These are phyloP conservation scores for Plecturocebus donacophilus DNA, from an alignment of 2,113 vertebrate species.

Conservation along the genomic window DNA sequence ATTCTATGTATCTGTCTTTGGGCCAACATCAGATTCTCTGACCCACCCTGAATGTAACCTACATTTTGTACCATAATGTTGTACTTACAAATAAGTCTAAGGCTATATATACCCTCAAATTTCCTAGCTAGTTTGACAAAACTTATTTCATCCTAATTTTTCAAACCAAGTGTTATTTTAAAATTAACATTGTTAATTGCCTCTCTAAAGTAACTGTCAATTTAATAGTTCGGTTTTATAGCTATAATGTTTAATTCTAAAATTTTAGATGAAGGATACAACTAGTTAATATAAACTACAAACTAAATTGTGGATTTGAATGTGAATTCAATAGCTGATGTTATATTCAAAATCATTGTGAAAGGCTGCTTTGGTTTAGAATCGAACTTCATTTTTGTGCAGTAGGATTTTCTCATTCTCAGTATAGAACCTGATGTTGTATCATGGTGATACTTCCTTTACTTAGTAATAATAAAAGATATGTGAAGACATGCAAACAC, in stretches of 20 bases:
- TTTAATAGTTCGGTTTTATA: not conserved
- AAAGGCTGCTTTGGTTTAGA: not conserved
- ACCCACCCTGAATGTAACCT: not conserved
- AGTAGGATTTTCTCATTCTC: not conserved
- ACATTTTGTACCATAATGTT: not conserved
- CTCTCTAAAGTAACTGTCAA: not conserved
- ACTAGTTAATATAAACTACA: no score
- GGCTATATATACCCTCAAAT: not conserved
- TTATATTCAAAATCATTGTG: not conserved
- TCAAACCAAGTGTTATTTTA: not conserved
- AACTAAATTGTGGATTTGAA: not conserved
- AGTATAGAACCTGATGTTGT: not conserved
- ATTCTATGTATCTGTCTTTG: not conserved
- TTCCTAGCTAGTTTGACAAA: not conserved
- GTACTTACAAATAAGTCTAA: not conserved
- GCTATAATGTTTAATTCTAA: not conserved
- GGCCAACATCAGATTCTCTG: not conserved
- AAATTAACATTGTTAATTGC: not conserved
- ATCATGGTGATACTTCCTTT: conserved; percentile 35
- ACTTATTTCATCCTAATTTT: not conserved
- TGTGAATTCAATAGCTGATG: not conserved
- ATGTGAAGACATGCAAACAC: not conserved
- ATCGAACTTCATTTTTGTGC: not conserved
- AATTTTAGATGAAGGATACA: not conserved
- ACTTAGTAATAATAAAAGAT: conserved; percentile 18